Base-by-base conservation (phyloP, 1,140 invertebrate species). In the Drosophila asahinai region DNA sequence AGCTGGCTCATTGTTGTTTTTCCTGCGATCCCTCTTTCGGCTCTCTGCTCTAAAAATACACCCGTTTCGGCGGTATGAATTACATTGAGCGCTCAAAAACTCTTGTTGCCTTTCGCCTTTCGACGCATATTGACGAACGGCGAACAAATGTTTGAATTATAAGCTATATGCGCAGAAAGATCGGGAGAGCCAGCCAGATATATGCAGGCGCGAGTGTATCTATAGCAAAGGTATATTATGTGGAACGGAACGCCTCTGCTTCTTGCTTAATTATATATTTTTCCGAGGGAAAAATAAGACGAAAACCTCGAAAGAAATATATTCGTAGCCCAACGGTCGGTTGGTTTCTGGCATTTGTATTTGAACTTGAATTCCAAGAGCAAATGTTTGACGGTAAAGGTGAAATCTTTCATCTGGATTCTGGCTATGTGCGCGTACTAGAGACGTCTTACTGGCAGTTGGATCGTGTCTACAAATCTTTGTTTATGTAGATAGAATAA, bases 61-160 rank as follows among this genome's bases (percentile, higher is more conserved):
- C 63, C 65, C 66, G 22, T 63, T 78, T 64, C 48, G 63, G 42
- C 76, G 84, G 86, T 90, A 90, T 90, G 79, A 90, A 90, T 90
- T 90, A 90, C 86, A 90, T 82, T 82, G 81, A 86, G 62, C 76
- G 59, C 68, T 30, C 68, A 38, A 58, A 77, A 79, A 76, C 77
- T 66, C 48, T 64, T 58, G 38, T 77, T 83, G 72, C 42, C 78
- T 79, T 89, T 89, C 84, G 80, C 42, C 78, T 79, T 89, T 89
- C 84, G 80, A 52, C 68, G 83, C 62, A 83, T 77, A 87, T 83
- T 87, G 83, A 87, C 80, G 84, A 78, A 78, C 62, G 40, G 48
- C 71, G 75, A 81, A 90, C 81, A 86, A 89, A 90, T 90, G 86
- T 77, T 89, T 81, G 72, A 87, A 83, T 77, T 84, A 83, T 84